Evolutionary conservation across 2,113 vertebrate species (phyloP), one percentile per base, ranked within the genome.

Genomic region (Alces alces): DNA sequence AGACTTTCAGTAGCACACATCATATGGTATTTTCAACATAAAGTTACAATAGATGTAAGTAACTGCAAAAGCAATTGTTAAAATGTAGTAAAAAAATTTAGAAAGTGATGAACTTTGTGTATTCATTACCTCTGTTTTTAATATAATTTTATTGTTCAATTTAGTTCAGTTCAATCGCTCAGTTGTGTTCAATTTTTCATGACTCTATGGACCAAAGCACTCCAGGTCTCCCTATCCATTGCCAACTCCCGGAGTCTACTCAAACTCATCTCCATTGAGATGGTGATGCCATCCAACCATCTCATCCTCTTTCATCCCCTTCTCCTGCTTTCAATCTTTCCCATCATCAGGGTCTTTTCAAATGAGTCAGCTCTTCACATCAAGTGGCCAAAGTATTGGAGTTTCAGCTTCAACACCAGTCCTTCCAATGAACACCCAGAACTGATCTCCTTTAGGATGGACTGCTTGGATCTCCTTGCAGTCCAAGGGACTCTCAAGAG

Each of bases 111-210:
- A 70, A 36, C n/a, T 70, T n/a, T 36, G 64, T 70, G n/a, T 70
- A 39, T 70, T 39, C n/a, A 70, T 70, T 39, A 70, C n/a, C 19
- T 70, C n/a, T 70, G 10, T 70, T 39, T 70, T 70, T 70, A 70
- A 39, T 39, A 70, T 3, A 70, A 70, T 70, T 39, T 70, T 70
- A 70, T 39, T 39, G 19, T 70, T 70, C 10, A 39, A 5, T 70
- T 36, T 33, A 52, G 14, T 52, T 52, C 52, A 66, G 64, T 70
- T 70, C 66, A 39, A 5, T 70, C 1, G 5, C 64, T 36, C n/a
- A 70, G 64, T 36, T 3, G 5, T 70, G 64, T 36, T 19, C 3
- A 0, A 70, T n/a, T 70, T 9, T 70, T 36, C 5, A n/a, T 1
- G 1, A 36, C 17, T 8, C 19, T 9, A 36, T 6, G 66, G n/a